Conservation (phyloP, 2,797 vertebrate genomes). For the Catostomus latipinnis region DNA sequence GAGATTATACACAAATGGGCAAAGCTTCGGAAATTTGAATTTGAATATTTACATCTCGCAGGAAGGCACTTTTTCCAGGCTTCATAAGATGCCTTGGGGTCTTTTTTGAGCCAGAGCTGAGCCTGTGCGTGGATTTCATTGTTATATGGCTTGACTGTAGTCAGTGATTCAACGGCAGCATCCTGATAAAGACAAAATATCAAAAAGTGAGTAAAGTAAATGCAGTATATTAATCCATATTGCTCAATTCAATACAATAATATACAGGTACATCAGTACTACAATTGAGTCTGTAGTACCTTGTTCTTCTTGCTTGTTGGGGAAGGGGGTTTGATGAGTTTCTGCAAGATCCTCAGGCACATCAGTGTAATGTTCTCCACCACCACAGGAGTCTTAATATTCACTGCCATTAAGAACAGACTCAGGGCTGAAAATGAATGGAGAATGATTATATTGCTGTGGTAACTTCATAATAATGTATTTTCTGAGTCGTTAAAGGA, state of each 20-base stretch:
- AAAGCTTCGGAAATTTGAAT: neutral
- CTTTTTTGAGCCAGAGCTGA: conserved; percentile 98
- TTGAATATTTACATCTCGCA: conserved; percentile 84
- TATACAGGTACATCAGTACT: neutral
- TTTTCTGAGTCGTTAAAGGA: neutral
- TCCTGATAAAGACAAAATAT: conserved; percentile 77
- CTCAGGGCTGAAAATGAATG: conserved; percentile 83
- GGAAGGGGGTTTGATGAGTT: conserved; percentile 94
- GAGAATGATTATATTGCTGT: conserved; percentile 18
- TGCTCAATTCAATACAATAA: neutral
- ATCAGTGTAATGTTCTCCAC: conserved; percentile 99
- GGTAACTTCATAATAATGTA: neutral
- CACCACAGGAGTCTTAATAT: conserved; percentile 97
- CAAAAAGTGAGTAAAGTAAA: conserved; percentile 36
- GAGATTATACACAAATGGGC: neutral
- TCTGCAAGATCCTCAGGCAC: conserved; percentile 97
- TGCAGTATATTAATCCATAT: neutral
- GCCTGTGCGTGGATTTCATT: conserved; percentile 98
- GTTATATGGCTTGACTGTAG: conserved; percentile 96
- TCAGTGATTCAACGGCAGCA: conserved; percentile 90
- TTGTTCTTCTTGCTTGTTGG: conserved; percentile 99
- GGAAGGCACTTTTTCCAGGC: conserved; percentile 99
- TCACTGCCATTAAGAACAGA: conserved; percentile 98
- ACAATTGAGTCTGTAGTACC: conserved; percentile 72
- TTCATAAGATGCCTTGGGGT: conserved; percentile 95